phyloP scores from a whole-genome alignment of 2,113 vertebrate species.

The Pseudopipra pipra region DNA sequence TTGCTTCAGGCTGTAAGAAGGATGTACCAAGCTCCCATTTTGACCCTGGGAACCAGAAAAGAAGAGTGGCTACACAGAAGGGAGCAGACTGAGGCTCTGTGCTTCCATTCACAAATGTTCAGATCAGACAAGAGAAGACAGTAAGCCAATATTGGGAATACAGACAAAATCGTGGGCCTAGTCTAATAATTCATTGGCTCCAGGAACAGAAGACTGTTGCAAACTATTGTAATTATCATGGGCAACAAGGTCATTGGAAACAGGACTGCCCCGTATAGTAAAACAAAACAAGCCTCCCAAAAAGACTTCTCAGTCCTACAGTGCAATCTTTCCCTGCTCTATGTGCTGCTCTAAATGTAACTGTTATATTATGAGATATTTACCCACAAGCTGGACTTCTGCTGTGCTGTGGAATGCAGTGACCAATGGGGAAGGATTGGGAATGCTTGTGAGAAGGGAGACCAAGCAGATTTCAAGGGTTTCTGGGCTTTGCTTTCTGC shows the following conservation, averaged over 20 bases:
- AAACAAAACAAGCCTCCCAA: not conserved
- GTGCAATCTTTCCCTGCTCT: not conserved
- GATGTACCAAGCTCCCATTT: not conserved
- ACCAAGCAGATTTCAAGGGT: not conserved
- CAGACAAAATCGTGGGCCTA: not conserved
- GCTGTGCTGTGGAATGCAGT: not conserved
- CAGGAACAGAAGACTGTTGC: not conserved
- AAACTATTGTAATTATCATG: not conserved
- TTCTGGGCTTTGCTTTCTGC: not conserved
- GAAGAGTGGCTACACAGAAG: accelerated
- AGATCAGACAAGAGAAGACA: not conserved
- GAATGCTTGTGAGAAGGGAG: not conserved
- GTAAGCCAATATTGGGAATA: not conserved
- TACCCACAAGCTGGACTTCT: not conserved
- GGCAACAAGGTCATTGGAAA: not conserved
- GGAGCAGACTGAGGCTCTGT: not conserved
- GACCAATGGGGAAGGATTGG: not conserved
- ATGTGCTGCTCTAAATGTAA: not conserved
- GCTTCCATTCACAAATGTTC: not conserved
- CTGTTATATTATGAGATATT: not conserved
- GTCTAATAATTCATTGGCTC: not conserved
- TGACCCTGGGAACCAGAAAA: not conserved
- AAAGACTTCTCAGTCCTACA: not conserved
- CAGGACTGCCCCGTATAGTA: not conserved
- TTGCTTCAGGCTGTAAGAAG: not conserved